Base-by-base conservation (phyloP, 2,888 invertebrate genomes). In the Gortyna flavago region DNA sequence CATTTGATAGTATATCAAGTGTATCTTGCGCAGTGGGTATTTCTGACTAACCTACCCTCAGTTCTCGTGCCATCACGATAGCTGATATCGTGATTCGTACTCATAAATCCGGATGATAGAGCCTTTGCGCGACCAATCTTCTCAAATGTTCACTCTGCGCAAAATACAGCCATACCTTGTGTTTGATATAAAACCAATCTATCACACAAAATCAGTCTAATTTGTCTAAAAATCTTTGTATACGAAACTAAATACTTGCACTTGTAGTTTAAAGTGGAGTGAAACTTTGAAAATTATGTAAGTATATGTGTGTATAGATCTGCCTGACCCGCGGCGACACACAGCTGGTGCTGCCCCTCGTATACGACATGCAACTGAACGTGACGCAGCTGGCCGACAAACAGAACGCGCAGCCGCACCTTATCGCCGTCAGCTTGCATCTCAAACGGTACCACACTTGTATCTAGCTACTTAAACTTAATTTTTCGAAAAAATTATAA, bases 351-450 rank as follows among this genome's bases (percentile, higher is more conserved):
- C 97, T 99, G 82, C 99, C 99, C 4, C 97, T 99, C 82, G 98
- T 99, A 67, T 99, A 99, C 94, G 99, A 99, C 94, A 97, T 98
- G 86, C 97, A 97, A 87, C 97, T 98, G 66, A 99, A 99, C 95
- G 97, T 98, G 66, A 99, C 99, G 13, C 98, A 98, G 91, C 95
- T 99, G 80, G 98, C 99, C 0, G 99, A 99, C 93, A 98, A 98
- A 89, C 97, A 98, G 67, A 98, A 98, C 90, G 94, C 95, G 61
- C 95, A 96, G 87, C 95, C 96, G n/a, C 96, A 96, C 86, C 95
- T 96, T 81, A 95, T 96, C 70, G 96, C 96, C 11, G 96, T 96
- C 90, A 95, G 95, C 89, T 86, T 96, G 78, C 96, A 96, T 86
- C 94, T 97, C 77, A 97, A 97, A 88, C 91, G 97, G 97, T 97